Evolutionary conservation across 2,797 vertebrate species (phyloP).

Genomic region (Gambelia wislizenii): DNA sequence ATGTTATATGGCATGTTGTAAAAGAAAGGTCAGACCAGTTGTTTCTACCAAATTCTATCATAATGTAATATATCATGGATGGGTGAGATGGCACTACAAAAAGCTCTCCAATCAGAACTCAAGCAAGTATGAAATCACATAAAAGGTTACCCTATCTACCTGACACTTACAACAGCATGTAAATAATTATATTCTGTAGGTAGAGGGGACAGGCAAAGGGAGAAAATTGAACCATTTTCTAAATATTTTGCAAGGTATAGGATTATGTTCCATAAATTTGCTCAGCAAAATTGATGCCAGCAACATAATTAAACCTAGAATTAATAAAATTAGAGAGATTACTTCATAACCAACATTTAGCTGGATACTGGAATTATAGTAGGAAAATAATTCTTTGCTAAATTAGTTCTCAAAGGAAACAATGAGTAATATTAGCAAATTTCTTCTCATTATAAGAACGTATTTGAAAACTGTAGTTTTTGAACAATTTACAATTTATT

Average conservation of each 20-base stretch:
- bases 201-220: not conserved
- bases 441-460: too few species aligned
- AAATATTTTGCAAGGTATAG: not conserved
- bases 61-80: not conserved
- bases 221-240: not conserved
- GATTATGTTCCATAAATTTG: not conserved
- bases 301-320: not conserved
- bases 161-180: not conserved
- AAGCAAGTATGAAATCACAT: not conserved
- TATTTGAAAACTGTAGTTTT: too few species aligned
- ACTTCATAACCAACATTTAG: too few species aligned
- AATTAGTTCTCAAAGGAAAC: too few species aligned
- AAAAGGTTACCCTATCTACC: not conserved
- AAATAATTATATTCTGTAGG: not conserved
- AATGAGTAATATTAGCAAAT: too few species aligned
- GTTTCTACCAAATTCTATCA: not conserved
- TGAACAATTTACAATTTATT: too few species aligned
- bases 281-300: not conserved
- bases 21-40: constrained; percentile 50
- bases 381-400: too few species aligned
- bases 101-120: not conserved
- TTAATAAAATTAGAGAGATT: too few species aligned
- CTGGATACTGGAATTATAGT: too few species aligned
- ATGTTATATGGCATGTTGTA: not conserved
- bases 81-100: not conserved